Base-by-base conservation (phyloP, 2,797 vertebrate species). In the Capromys pilorides region DNA sequence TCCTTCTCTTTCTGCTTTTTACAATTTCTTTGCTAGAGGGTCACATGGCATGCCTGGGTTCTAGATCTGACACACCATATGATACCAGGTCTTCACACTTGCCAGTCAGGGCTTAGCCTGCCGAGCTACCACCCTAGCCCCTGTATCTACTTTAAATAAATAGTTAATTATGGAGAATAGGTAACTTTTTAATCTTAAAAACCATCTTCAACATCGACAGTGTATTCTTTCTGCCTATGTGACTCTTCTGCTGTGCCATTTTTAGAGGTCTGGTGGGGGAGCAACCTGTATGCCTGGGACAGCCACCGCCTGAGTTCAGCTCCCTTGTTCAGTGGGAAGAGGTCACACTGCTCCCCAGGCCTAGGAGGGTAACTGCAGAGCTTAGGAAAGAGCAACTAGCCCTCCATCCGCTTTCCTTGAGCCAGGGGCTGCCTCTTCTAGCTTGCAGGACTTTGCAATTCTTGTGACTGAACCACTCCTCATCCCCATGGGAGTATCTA, bases 241-340 rank as follows among this genome's bases (percentile, higher is more conserved):
- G 18, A 14, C 39, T 19, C 51, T 67, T 64, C 51, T 59, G 26
- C 51, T 31, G 41, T 2, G 1, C 83, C 79, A 36, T 39, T 62
- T 67, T n/a, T n/a, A 85, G 80, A 81, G 36, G 64, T 12, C 7
- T 36, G 8, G 0, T 18, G 7, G 2, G 33, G 45, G 59, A 64
- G 73, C 36, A 3, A 45, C 92, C n/a, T 11, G n/a, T 41, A 16
- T 24, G 12, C 41, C 22, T 31, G 11, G 79, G 51, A 54, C 22
- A 62, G 24, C 61, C 1, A 12, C 4, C 7, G 13, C 24, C 28
- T n/a, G 28, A 12, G 41, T 2, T 0, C 33, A 57, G 12, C 11
- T 8, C 24, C n/a, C 1, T 36, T 45, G 28, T 31, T 81, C 26
- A 2, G 33, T 41, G 28, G 69, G n/a, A 13, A 2, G 10, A 7